Conservation (phyloP, 1,140 invertebrate species). For the Euwallacea similis region DNA sequence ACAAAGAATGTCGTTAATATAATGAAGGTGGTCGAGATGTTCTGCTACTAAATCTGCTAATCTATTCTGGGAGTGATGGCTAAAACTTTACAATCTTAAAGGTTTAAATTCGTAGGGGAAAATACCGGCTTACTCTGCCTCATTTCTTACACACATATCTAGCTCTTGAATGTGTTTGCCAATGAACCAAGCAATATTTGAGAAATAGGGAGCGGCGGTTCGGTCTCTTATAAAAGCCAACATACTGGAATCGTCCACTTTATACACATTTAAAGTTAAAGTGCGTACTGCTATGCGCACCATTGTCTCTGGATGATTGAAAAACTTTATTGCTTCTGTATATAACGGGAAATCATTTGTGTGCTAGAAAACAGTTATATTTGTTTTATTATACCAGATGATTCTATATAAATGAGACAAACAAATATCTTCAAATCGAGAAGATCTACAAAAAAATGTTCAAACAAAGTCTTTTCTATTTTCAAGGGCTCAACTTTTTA, state of each 20-base stretch:
- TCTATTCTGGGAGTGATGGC: slow-evolving; percentile 87
- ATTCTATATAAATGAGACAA: no score
- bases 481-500: no score
- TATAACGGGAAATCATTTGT: slow-evolving; percentile 99
- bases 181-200: slow-evolving; percentile 99
- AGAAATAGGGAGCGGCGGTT: slow-evolving; percentile 97
- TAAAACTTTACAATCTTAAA: slow-evolving; percentile 56
- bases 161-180: slow-evolving; percentile 97
- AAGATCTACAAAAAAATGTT: no score
- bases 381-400: background rate
- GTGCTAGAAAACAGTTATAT: slow-evolving; percentile 69
- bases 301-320: slow-evolving; percentile 98
- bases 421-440: no score
- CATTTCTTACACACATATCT: slow-evolving; percentile 91
- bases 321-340: slow-evolving; percentile 99
- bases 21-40: slow-evolving; percentile 97
- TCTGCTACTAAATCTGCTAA: slow-evolving; percentile 94
- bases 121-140: slow-evolving; percentile 80
- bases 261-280: slow-evolving; percentile 95
- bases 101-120: slow-evolving; percentile 4
- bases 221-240: slow-evolving; percentile 91
- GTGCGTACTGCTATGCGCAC: slow-evolving; percentile 97
- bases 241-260: slow-evolving; percentile 95
- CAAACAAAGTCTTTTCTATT: no score
- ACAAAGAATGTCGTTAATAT: slow-evolving; percentile 95